Base-by-base conservation (phyloP, 2,888 invertebrate genomes). In the Protonemura montana region DNA sequence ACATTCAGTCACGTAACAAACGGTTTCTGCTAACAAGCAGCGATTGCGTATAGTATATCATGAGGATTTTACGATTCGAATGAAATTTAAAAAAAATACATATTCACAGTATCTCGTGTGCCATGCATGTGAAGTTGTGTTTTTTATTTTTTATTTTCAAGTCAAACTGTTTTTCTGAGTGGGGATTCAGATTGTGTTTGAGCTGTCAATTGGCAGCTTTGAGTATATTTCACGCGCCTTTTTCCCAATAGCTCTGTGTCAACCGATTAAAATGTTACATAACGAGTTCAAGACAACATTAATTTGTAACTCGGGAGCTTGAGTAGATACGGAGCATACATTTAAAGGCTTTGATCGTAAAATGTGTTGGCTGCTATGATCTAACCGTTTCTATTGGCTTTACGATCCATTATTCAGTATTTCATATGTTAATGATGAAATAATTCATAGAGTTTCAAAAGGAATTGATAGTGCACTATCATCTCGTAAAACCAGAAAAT, bases 11-110 rank as follows among this genome's bases (percentile, higher is more conserved):
- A 78, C 78, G 78, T 25, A 78, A 13, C 78, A 7, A 10, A 26
- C 28, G 78, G 27, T 13, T 78, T 13, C 78, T 28, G 28, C 78
- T 78, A 78, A 78, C 78, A 78, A 78, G 78, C 28, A 27, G n/a
- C 26, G 10, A 78, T 78, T 26, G 26, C 59, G 59, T 21, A 59
- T 21, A 59, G 59, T 21, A 59, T 21, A 59, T 21, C 3, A 13
- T 35, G 35, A 59, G 21, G 16, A 13, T 21, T 59, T 59, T 16
- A 21, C 59, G 21, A 10, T 21, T 59, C 59, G 13, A 59, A 59
- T 59, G 3, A 59, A 59, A 59, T 59, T 59, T 59, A 21, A 59
- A 59, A 59, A 59, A 6, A 35, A 6, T 59, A 16, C 1, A 3
- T 59, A 59, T 7, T 7, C 5, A 59, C 6, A 10, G 59, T 35